Percentiles rank a stretch among this genome's conserved stretches.
phyloP scores from a whole-genome alignment of 2,888 invertebrate species.

The Scotopteryx bipunctaria region DNA sequence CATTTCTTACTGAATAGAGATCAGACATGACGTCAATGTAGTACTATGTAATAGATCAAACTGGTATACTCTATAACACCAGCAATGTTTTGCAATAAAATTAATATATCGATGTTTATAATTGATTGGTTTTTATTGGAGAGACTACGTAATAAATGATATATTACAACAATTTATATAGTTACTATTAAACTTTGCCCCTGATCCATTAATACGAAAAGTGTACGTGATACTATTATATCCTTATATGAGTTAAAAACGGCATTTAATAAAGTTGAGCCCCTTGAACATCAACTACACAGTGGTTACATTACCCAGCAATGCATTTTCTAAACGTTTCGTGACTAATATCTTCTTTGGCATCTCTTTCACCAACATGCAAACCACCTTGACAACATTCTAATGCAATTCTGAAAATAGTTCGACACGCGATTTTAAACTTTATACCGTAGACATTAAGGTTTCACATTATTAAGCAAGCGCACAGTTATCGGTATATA shows the following conservation, averaged over 20 bases:
- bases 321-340: constrained; percentile 40
- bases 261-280: too few species aligned
- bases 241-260: too few species aligned
- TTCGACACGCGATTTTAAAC: constrained; percentile 23
- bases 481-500: constrained; percentile 13
- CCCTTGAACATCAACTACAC: background rate
- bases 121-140: constrained; percentile 39
- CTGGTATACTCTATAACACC: constrained; percentile 44
- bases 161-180: too few species aligned
- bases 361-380: constrained; percentile 43
- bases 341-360: constrained; percentile 47
- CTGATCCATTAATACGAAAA: too few species aligned
- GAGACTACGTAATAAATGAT: too few species aligned
- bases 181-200: constrained; percentile 38
- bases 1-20: constrained; percentile 65
- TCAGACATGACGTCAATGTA: constrained; percentile 69
- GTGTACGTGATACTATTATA: too few species aligned
- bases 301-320: background rate
- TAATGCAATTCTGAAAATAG: constrained; percentile 25
- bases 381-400: constrained; percentile 30
- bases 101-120: too few species aligned
- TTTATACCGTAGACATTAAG: constrained; percentile 8
- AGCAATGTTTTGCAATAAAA: constrained; percentile 61
- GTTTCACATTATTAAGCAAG: background rate
- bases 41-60: constrained; percentile 43